Evolutionary conservation across 2,113 vertebrate species (phyloP), one percentile per base, ranked within the genome.

Genomic region (Cyprinus carpio): DNA sequence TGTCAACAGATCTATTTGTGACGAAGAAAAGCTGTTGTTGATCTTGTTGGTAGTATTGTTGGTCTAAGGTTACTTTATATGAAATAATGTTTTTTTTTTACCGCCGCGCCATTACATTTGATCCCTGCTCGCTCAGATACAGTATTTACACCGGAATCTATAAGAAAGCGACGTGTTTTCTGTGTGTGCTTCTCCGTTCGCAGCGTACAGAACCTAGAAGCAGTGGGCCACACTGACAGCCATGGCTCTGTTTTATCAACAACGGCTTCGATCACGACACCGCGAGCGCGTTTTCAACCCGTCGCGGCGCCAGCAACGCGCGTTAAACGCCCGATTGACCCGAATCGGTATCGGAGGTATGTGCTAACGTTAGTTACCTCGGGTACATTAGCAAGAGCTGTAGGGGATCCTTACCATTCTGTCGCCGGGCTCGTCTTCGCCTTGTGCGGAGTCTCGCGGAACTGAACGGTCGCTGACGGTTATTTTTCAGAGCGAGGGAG

Each of bases 331-430:
- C 4, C 20, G 1, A 40, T 25, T 9, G 23, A 62, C 9, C 18
- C 31, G 31, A 79, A 15, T 34, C 76, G 9, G 27, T 34, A 9
- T 37, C 56, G 23, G 56, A 10, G n/a, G 18, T 54, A 37, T 58
- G 18, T 13, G n/a, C 13, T 51, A 51, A 46, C 34, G 37, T 60
- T 46, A 46, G 43, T 46, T 46, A 46, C 43, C 51, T 58, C 31
- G 31, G 54, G 4, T 37, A n/a, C 3, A 37, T 60, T 37, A 34
- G 65, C 49, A 67, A 37, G 56, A 82, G 84, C 25, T 20, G n/a
- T 72, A 27, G 27, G 40, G 46, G 62, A 40, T 64, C 65, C 89
- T 91, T 88, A 91, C 90, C 90, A 91, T 91, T 76, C 74, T 91
- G 85, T 86, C 83, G 87, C 34, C 77, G 67, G 76, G 71, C 16